Evolutionary conservation across 2,797 vertebrate species (phyloP).

Genomic region (Hippoglossus hippoglossus): DNA sequence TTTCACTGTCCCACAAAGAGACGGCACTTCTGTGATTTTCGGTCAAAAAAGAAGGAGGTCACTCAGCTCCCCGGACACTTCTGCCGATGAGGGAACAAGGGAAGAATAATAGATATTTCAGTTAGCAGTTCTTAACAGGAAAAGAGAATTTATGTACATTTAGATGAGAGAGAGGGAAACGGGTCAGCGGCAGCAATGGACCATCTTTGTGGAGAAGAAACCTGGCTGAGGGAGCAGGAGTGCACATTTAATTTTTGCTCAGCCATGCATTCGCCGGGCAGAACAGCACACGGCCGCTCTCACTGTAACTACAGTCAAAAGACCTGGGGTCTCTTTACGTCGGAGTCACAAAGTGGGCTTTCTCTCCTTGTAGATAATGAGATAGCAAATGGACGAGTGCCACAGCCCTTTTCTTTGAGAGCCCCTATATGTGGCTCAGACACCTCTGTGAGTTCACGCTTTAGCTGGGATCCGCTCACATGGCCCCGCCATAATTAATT

Average conservation of each 20-base stretch:
- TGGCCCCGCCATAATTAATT: constrained; percentile 77
- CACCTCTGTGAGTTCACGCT: constrained; percentile 60
- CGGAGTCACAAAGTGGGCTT: constrained; percentile 59
- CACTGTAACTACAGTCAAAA: constrained; percentile 27
- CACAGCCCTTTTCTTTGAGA: constrained; percentile 24
- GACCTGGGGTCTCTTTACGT: constrained; percentile 30
- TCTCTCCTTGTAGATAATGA: constrained; percentile 70
- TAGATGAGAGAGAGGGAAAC: constrained; percentile 74
- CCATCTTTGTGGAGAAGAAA: constrained; percentile 58
- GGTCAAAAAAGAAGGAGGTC: constrained; percentile 59
- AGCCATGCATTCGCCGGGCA: constrained; percentile 64
- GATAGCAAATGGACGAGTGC: constrained; percentile 65
- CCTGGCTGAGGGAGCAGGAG: constrained; percentile 56
- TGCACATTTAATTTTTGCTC: constrained; percentile 76
- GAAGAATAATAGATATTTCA: constrained; percentile 75
- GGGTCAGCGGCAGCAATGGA: constrained; percentile 62
- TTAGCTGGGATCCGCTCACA: constrained; percentile 38
- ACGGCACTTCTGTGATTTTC: constrained; percentile 19
- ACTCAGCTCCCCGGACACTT: constrained; percentile 50
- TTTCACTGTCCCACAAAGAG: constrained; percentile 15
- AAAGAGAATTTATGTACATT: constrained; percentile 75
- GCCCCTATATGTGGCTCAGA: constrained; percentile 42
- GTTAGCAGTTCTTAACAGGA: constrained; percentile 60
- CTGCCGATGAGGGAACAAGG: constrained; percentile 54
- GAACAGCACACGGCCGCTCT: constrained; percentile 37